A percentile compares a stretch with the other conserved stretches of the same genome.
phyloP scores from a whole-genome alignment of 1,140 invertebrate species.

The Drosophila elegans region DNA sequence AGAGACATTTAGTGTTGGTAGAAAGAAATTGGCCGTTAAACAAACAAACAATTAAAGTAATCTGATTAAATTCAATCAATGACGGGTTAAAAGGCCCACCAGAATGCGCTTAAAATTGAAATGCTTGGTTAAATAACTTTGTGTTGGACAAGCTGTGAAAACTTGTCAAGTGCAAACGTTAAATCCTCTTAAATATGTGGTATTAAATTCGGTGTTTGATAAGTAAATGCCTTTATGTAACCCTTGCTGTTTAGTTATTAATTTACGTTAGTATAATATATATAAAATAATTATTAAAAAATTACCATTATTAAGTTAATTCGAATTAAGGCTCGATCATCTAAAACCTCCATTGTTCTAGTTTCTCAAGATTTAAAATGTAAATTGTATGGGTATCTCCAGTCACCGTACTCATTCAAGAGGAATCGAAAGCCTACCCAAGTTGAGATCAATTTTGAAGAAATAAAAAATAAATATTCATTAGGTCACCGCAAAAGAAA shows the following conservation, averaged over 20 bases:
- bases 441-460: slow-evolving; percentile 1
- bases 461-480: slow-evolving; percentile 31
- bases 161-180: neutral
- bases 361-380: slow-evolving; percentile 35
- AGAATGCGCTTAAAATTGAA: slow-evolving; percentile 10
- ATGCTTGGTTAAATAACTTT: slow-evolving; percentile 1
- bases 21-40: slow-evolving; percentile 40
- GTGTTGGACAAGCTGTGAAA: neutral
- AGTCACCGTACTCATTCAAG: slow-evolving; percentile 16
- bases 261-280: too few relatives aligned
- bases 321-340: neutral
- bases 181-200: neutral
- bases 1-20: slow-evolving; percentile 25
- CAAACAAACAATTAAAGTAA: neutral
- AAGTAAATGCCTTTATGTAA: too few relatives aligned
- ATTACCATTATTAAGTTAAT: neutral
- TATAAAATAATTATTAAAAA: neutral
- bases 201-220: too few relatives aligned
- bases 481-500: slow-evolving; percentile 23
- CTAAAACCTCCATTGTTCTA: slow-evolving; percentile 17
- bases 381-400: slow-evolving; percentile 16
- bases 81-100: neutral
- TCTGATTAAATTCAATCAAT: slow-evolving; percentile 14
- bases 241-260: too few relatives aligned
- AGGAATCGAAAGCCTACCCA: slow-evolving; percentile 15